phyloP scores from a whole-genome alignment of 2,113 vertebrate genomes.

The Galemys pyrenaicus region DNA sequence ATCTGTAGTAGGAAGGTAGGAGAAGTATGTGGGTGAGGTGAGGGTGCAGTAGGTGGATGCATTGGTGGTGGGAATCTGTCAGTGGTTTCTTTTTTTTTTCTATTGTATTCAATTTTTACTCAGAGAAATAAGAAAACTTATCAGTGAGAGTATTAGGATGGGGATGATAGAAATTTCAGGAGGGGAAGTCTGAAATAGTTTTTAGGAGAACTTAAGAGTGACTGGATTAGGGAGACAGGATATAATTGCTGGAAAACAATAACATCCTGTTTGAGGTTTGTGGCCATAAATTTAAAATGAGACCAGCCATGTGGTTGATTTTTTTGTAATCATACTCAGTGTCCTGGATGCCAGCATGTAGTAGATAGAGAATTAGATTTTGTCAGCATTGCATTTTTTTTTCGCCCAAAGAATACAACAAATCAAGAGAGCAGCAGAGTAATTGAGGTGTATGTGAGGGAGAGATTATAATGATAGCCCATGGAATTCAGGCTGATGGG shows the following conservation, averaged over 20 bases:
- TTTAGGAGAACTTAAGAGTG: not conserved
- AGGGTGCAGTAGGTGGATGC: not conserved
- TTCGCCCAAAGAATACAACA: not conserved
- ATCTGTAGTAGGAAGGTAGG: not conserved
- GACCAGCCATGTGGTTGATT: not conserved
- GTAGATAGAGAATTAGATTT: not conserved
- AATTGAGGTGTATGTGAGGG: not conserved
- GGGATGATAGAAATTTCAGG: not conserved
- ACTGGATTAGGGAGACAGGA: not conserved
- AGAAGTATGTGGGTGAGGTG: not conserved
- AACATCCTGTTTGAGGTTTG: not conserved
- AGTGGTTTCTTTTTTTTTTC: not conserved
- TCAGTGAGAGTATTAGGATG: not conserved
- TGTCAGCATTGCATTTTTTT: not conserved
- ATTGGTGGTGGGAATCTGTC: not conserved
- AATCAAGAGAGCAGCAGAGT: not conserved
- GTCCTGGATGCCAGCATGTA: not conserved
- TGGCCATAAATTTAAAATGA: conserved; percentile 31
- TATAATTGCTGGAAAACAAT: not conserved
- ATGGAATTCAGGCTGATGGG: not conserved
- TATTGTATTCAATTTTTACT: not conserved
- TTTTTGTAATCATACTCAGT: not conserved
- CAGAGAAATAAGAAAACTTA: not conserved
- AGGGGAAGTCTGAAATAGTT: not conserved
- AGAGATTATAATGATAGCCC: not conserved